Evolutionary conservation across 1,140 invertebrate genomes (phyloP).

Genomic region (Meloidogyne chitwoodi): DNA sequence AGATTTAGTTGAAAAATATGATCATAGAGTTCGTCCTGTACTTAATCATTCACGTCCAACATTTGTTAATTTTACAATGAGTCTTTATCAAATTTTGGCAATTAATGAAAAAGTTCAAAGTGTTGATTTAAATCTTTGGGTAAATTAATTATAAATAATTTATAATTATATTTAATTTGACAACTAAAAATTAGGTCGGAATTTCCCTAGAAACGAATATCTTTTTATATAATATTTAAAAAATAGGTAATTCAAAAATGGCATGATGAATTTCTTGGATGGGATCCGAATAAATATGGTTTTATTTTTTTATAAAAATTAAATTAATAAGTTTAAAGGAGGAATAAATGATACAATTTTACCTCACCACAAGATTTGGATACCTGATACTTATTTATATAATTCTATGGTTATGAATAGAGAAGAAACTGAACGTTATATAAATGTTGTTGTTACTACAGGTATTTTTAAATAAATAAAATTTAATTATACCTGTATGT

Average conservation of each 20-base stretch:
- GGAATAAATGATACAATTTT: conserved; percentile 55
- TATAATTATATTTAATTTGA: no score
- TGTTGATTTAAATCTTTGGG: conserved; percentile 57
- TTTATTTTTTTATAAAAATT: background rate
- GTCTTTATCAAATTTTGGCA: conserved; percentile 58
- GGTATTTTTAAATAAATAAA: background rate
- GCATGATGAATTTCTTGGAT: conserved; percentile 58
- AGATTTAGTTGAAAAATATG: conserved; percentile 57
- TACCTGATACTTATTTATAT: conserved; percentile 49
- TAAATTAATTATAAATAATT: conserved; percentile 2
- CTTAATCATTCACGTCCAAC: conserved; percentile 52
- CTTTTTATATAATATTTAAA: no score
- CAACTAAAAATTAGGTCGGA: no score
- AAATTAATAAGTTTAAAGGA: conserved; percentile 47
- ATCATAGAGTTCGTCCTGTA: conserved; percentile 53
- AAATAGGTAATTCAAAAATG: conserved; percentile 55
- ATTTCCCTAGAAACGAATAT: no score
- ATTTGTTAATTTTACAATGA: conserved; percentile 55
- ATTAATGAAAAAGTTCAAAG: conserved; percentile 60
- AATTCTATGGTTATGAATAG: conserved; percentile 60
- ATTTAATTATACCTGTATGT: background rate
- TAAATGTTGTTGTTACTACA: conserved; percentile 56
- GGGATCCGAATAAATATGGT: conserved; percentile 33
- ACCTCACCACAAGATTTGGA: conserved; percentile 53
- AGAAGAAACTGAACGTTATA: conserved; percentile 58